Evolutionary conservation across 2,888 invertebrate species (phyloP).

Genomic region (Drosophila testacea): DNA sequence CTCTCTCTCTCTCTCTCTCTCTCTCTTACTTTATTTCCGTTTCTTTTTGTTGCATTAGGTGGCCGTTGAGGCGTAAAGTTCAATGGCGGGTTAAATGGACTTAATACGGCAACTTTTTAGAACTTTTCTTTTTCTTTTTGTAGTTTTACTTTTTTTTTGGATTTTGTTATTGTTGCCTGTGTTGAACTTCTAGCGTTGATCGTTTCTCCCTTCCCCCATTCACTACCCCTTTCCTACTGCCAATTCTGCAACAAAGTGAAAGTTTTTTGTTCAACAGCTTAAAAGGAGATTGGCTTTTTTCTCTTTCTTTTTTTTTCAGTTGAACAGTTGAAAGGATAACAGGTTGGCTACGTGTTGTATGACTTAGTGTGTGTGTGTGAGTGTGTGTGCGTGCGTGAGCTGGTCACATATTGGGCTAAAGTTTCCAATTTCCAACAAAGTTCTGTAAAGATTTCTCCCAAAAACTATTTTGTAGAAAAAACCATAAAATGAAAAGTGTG

Average conservation of each 20-base stretch:
- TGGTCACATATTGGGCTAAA: conserved; percentile 20
- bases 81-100: conserved; percentile 82
- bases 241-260: conserved; percentile 65
- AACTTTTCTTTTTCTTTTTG: conserved; percentile 53
- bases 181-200: conserved; percentile 70
- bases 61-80: conserved; percentile 80
- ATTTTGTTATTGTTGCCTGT: conserved; percentile 46
- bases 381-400: conserved; percentile 8
- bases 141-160: conserved; percentile 13
- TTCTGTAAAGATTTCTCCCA: conserved; percentile 36
- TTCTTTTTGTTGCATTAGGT: conserved; percentile 68
- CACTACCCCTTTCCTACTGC: not conserved
- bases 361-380: conserved; percentile 1
- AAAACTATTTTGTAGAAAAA: conserved; percentile 40
- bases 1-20: conserved; percentile 3
- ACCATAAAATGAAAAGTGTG: conserved; percentile 19
- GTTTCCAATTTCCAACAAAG: conserved; percentile 16
- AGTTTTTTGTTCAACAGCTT: conserved; percentile 73
- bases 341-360: conserved; percentile 37
- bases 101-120: conserved; percentile 77
- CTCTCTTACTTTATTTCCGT: not conserved
- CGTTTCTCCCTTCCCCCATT: conserved; percentile 34
- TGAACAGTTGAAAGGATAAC: conserved; percentile 46
- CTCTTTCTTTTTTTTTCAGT: not conserved
- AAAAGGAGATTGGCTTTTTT: conserved; percentile 70